Percentiles rank a stretch among this genome's conserved stretches.
Evolutionary conservation across 2,888 invertebrate genomes (phyloP).

Genomic region (Leistus spinibarbis): DNA sequence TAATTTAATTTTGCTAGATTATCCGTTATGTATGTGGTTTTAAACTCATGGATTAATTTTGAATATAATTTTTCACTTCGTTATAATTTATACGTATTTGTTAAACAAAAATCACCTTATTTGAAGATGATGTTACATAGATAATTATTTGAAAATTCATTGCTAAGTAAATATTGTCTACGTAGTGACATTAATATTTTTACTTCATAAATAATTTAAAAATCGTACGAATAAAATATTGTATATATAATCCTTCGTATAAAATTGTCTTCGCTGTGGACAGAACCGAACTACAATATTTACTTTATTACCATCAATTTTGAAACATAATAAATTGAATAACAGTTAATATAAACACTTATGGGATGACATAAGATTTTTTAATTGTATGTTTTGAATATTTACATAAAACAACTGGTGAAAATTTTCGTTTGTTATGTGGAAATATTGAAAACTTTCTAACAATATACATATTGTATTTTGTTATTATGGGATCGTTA

Average conservation of each 20-base stretch:
- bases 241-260: neutral
- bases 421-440: too few species aligned
- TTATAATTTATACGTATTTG: too few species aligned
- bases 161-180: neutral
- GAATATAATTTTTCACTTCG: too few species aligned
- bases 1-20: neutral
- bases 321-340: neutral
- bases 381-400: too few species aligned
- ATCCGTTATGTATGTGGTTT: too few species aligned
- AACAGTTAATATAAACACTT: neutral
- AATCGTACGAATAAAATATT: neutral
- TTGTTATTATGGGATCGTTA: too few species aligned
- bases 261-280: neutral
- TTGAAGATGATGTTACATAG: too few species aligned
- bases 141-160: too few species aligned
- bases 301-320: neutral
- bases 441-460: neutral
- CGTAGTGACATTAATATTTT: neutral
- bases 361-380: neutral
- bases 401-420: too few species aligned
- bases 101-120: too few species aligned
- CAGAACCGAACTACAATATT: neutral
- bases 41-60: too few species aligned
- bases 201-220: neutral
- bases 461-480: neutral